Conservation (phyloP, 1,140 invertebrate genomes). For the Antheraea pernyi region DNA sequence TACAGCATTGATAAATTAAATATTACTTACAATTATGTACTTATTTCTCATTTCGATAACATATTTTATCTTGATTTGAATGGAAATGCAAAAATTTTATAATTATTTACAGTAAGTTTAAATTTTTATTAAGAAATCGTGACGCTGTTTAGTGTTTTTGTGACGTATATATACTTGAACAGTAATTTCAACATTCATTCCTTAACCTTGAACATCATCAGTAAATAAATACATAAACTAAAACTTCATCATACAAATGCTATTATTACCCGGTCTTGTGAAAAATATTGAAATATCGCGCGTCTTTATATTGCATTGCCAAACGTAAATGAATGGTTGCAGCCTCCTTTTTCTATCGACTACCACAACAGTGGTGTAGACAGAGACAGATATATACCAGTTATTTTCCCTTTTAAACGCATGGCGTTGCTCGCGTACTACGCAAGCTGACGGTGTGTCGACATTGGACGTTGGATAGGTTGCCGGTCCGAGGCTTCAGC, state of each 20-base stretch:
- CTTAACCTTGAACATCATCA: slow-evolving; percentile 33
- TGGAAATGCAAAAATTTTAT: too few species aligned
- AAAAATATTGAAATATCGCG: slow-evolving; percentile 66
- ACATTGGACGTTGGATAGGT: slow-evolving; percentile 76
- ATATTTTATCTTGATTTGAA: too few species aligned
- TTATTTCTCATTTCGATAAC: too few species aligned
- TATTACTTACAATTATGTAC: too few species aligned
- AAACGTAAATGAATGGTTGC: slow-evolving; percentile 75
- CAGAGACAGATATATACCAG: slow-evolving; percentile 43
- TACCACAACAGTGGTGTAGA: slow-evolving; percentile 29
- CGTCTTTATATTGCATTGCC: slow-evolving; percentile 63
- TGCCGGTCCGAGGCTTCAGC: slow-evolving; percentile 65
- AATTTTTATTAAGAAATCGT: background rate
- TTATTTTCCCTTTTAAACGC: slow-evolving; percentile 47
- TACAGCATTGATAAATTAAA: too few species aligned
- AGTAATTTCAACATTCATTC: background rate
- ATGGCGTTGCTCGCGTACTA: slow-evolving; percentile 75
- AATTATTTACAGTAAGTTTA: too few species aligned
- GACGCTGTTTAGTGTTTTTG: background rate
- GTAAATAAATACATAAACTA: slow-evolving; percentile 26
- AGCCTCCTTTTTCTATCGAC: slow-evolving; percentile 46
- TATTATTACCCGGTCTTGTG: slow-evolving; percentile 46
- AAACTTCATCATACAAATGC: slow-evolving; percentile 17
- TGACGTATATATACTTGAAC: background rate
- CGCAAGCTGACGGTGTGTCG: slow-evolving; percentile 77